Percentiles rank a stretch among this genome's conserved stretches.
These are phyloP conservation scores for Psammodynastes pulverulentus DNA, from an alignment of 2,113 vertebrate genomes.

Conservation along the genomic window DNA sequence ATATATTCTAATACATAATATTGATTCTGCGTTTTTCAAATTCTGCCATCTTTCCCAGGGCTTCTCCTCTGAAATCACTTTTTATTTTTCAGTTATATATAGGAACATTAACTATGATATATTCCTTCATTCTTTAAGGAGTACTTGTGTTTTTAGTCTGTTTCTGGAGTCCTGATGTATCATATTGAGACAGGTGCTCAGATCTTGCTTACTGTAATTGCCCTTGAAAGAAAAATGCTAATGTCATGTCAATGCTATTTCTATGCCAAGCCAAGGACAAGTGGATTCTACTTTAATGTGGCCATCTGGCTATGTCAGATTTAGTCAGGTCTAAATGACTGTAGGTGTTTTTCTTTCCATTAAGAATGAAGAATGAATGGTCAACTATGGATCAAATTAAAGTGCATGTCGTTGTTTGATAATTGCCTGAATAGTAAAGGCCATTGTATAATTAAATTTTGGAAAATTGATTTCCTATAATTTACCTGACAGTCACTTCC, in stretches of 20 bases:
- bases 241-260: neutral
- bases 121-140: neutral
- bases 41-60: neutral
- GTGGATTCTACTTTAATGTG: neutral
- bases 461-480: constrained; percentile 21
- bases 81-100: neutral
- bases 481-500: constrained; percentile 31
- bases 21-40: neutral
- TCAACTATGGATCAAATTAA: neutral
- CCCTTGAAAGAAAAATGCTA: neutral
- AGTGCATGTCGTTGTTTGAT: constrained; percentile 6
- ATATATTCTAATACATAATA: neutral
- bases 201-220: neutral
- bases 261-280: neutral
- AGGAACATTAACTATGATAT: neutral
- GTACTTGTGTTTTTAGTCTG: neutral
- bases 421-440: constrained; percentile 7
- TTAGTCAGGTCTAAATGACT: neutral
- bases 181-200: neutral
- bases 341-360: neutral
- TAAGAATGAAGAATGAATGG: neutral
- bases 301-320: neutral
- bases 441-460: constrained; percentile 27
- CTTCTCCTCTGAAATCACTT: neutral
- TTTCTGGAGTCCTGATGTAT: neutral